These are phyloP conservation scores for Phoxinus dragarum DNA, from an alignment of 2,797 vertebrate species.

Conservation along the genomic window DNA sequence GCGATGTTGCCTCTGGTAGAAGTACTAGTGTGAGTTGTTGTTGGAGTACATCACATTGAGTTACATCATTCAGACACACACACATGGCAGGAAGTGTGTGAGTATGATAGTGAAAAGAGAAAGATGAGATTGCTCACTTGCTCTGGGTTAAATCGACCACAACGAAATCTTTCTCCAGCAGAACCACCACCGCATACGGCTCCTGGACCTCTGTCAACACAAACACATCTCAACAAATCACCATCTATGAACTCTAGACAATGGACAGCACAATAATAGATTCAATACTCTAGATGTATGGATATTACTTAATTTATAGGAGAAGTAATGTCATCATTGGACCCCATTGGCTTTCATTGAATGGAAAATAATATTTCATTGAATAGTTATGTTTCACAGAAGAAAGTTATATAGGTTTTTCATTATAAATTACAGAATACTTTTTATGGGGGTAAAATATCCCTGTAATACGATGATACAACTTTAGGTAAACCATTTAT, in stretches of 20 bases:
- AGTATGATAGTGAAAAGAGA: neutral
- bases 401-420: no score
- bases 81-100: conserved; percentile 9
- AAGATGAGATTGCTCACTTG: conserved; percentile 51
- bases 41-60: conserved; percentile 37
- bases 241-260: conserved; percentile 21
- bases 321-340: neutral
- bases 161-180: conserved; percentile 97
- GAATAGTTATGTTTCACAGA: neutral
- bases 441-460: neutral
- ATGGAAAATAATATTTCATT: no score
- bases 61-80: conserved; percentile 32
- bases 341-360: neutral
- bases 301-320: neutral
- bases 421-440: neutral
- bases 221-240: conserved; percentile 32
- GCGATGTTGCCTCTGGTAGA: conserved; percentile 29
- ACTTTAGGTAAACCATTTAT: neutral
- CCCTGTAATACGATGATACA: neutral
- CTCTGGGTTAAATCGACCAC: conserved; percentile 86
- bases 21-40: conserved; percentile 35
- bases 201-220: conserved; percentile 91
- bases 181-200: conserved; percentile 93
- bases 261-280: neutral
- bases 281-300: neutral